Base-by-base conservation (phyloP, 2,888 invertebrate species). In the Orthosia gracilis region DNA sequence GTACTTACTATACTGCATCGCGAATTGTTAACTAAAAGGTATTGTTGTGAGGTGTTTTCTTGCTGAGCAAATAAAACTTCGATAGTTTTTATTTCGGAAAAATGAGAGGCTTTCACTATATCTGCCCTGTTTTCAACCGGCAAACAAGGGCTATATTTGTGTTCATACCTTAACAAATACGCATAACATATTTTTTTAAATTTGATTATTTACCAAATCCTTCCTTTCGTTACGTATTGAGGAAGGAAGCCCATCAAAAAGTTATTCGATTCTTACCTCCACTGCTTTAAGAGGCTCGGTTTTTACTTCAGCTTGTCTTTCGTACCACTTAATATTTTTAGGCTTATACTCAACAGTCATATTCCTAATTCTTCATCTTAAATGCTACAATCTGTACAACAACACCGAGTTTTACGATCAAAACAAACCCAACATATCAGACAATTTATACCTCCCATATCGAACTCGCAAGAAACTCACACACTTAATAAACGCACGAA, bases 401-500 rank as follows among this genome's bases (percentile, higher is more conserved):
- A 73, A 72, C 18, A 7, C 45, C 23, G 17, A 61, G 9, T 17
- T 59, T 61, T 45, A 61, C 49, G 9, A 49, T 45, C 21, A 21
- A 68, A 62, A 52, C 54, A 49, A 31, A 3, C 47, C 21, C 13
- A 54, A 18, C 67, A 54, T 81, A 63, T 57, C 78, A 13, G 70
- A 80, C 66, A 59, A 67, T 76, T 59, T 64, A 62, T 80, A 68
- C 63, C 67, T 65, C 31, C 54, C 67, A 54, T 76, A 54, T 82
- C 23, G 58, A 64, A 57, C 64, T 7, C 5, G 13, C 57, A 84
- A 82, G 81, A 82, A 74, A 85, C 78, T 78, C 47, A 55, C 78
- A 58, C 81, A 67, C 76, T 85, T 81, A 85, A 81, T 81, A 85
- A 62, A 67, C 23, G 62, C 85, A 71, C 65, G 68, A 85, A 71